Evolutionary conservation across 2,113 vertebrate genomes (phyloP), one percentile per base, ranked within the genome.

Genomic region (Macaca nemestrina): DNA sequence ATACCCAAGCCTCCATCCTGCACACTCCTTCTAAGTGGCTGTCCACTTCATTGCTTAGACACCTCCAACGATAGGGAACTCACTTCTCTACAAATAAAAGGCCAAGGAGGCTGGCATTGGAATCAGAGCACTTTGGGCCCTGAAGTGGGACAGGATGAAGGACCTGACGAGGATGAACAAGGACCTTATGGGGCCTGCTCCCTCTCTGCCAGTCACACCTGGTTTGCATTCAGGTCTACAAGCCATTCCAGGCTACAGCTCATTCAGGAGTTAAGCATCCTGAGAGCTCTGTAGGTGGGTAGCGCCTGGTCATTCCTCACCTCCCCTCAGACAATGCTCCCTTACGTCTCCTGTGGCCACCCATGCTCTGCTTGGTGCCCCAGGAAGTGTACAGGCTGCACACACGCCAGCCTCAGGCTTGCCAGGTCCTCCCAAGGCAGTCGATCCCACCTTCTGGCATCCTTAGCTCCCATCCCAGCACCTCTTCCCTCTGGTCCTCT

Each of bases 331-430:
- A 40, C 30, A 59, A n/a, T 1, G 38, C 16, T 45, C 30, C 30
- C 68, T 89, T 0, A 8, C 3, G 1, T 4, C 7, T 55, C 27
- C 43, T 3, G 0, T 2, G 12, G 79, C 27, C 13, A 43, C 55
- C 27, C 18, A 1, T 13, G 12, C 23, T 8, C 40, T 48, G 11
- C 32, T 16, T 5, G 16, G 43, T 35, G 61, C 61, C 61, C 61
- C 27, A 64, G 72, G 40, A 45, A 23, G 52, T 0, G 6, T 25
- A 11, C 61, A 30, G 48, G 38, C 30, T 35, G 27, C 18, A 35
- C 10, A 20, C 17, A 12, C 38, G 38, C 48, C 20, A 27, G 43
- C 55, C 10, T 38, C 16, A 0, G 27, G 4, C 59, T 67, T 20
- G 9, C 57, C 38, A 70, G 87, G 50, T 35, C 17, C 22, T 48